Evolutionary conservation across 2,113 vertebrate genomes (phyloP).

Genomic region (Caretta caretta): DNA sequence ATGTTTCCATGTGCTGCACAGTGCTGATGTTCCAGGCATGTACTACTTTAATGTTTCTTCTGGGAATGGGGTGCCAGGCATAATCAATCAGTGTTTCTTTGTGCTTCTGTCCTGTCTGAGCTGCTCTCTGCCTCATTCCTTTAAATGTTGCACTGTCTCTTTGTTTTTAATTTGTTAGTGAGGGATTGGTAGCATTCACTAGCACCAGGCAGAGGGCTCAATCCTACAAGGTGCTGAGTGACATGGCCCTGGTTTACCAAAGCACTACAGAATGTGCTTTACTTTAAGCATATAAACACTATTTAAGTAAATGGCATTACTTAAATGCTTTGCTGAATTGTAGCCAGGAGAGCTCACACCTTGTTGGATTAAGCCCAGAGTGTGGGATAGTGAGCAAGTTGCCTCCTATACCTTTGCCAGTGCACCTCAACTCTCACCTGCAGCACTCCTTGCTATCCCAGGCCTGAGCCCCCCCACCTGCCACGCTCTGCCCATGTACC

Average conservation of each 20-base stretch:
- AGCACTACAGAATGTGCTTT: neutral
- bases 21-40: conserved; percentile 35
- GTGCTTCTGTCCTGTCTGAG: neutral
- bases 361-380: neutral
- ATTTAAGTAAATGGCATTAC: neutral
- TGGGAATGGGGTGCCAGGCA: conserved; percentile 20
- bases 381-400: neutral
- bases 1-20: neutral
- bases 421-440: neutral
- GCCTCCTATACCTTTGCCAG: neutral
- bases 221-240: neutral
- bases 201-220: neutral
- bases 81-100: neutral
- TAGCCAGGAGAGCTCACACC: neutral
- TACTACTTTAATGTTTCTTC: conserved; percentile 3
- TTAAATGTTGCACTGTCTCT: neutral
- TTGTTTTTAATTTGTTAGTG: neutral
- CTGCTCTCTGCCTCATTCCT: neutral
- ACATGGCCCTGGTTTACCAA: neutral
- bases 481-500: neutral
- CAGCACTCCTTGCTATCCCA: neutral
- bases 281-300: neutral
- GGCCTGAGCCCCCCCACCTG: neutral
- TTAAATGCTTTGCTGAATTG: neutral
- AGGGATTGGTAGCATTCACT: neutral